These are phyloP conservation scores for Caenorhabditis sp. DNA, from an alignment of 2,888 invertebrate species.

Conservation along the genomic window DNA sequence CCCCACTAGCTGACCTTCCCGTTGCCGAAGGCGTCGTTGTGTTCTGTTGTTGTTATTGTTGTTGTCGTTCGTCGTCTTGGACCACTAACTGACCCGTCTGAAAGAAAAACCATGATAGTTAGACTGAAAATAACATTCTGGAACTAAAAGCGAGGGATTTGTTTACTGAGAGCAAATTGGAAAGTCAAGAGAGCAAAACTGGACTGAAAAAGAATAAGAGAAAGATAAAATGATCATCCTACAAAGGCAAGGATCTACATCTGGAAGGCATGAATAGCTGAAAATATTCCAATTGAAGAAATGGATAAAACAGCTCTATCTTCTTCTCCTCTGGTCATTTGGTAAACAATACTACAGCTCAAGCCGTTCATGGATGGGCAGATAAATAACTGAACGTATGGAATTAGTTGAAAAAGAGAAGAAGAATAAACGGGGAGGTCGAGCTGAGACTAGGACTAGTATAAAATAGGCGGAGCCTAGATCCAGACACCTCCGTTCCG, in stretches of 20 bases:
- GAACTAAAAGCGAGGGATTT: constrained; percentile 14
- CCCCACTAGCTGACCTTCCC: constrained; percentile 55
- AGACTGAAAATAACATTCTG: constrained; percentile 34
- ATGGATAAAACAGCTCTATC: neutral
- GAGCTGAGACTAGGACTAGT: constrained; percentile 1
- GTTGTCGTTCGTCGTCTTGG: constrained; percentile 22
- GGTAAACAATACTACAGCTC: constrained; percentile 59
- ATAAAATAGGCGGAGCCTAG: constrained; percentile 19
- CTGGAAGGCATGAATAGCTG: neutral
- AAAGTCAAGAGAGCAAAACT: neutral
- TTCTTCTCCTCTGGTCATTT: constrained; percentile 34
- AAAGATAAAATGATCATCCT: constrained; percentile 7
- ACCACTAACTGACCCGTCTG: constrained; percentile 51
- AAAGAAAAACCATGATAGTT: constrained; percentile 58
- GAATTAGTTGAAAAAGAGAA: constrained; percentile 37
- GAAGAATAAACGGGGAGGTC: neutral
- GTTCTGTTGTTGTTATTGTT: constrained; percentile 53
- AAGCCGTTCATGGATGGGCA: constrained; percentile 44
- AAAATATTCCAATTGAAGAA: neutral
- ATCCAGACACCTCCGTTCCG: constrained; percentile 3
- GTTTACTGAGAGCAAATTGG: constrained; percentile 22
- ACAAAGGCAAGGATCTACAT: neutral
- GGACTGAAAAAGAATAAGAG: neutral
- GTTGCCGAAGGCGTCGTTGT: constrained; percentile 28
- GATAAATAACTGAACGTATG: constrained; percentile 45